phyloP scores from a whole-genome alignment of 2,113 vertebrate genomes.

The Heteronetta atricapilla region DNA sequence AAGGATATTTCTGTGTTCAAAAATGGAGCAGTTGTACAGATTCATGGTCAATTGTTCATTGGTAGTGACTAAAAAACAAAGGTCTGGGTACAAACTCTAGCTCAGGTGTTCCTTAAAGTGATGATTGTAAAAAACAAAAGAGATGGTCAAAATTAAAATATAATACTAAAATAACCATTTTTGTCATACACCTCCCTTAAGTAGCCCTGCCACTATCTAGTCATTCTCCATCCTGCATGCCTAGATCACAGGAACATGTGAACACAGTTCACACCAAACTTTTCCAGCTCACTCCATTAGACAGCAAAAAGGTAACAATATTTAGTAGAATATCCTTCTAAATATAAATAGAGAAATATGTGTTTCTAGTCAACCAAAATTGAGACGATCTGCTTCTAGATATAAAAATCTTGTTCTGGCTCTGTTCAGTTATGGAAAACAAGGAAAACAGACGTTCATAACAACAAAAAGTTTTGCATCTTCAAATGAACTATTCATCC shows the following conservation, averaged over 20 bases:
- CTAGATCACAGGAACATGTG: neutral
- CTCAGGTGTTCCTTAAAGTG: neutral
- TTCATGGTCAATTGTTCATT: neutral
- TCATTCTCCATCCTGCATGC: neutral
- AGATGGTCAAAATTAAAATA: neutral
- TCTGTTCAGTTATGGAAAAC: neutral
- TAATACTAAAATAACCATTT: neutral
- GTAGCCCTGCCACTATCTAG: too few species aligned
- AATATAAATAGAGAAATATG: neutral
- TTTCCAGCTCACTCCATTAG: neutral
- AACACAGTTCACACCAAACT: neutral
- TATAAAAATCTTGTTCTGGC: neutral
- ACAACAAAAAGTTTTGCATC: neutral
- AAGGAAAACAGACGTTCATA: neutral
- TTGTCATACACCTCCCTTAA: neutral
- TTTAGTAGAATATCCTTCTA: neutral
- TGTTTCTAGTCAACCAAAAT: neutral
- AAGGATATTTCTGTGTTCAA: neutral
- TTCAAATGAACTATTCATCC: slow-evolving; percentile 1
- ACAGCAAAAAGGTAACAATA: neutral
- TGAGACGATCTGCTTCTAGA: neutral
- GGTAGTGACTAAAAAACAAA: neutral
- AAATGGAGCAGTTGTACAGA: neutral
- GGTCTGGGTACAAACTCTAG: neutral
- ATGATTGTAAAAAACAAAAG: neutral